These are phyloP conservation scores for Drosophila hamatofila DNA, from an alignment of 2,888 invertebrate genomes.

Conservation along the genomic window DNA sequence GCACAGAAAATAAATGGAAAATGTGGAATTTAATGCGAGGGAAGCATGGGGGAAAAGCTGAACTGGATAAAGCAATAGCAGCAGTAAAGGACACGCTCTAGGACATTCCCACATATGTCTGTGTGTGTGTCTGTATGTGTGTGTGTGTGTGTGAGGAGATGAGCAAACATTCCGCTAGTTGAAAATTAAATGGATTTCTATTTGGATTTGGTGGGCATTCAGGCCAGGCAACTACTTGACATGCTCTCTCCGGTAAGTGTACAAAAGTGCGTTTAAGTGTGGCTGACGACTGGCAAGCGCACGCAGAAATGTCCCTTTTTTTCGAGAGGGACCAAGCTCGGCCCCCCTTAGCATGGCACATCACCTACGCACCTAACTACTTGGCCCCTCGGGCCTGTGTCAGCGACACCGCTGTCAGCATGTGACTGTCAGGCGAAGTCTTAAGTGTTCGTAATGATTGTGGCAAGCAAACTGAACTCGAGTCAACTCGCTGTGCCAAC, in stretches of 20 bases:
- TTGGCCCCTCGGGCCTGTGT: conserved; percentile 28
- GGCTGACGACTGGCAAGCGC: conserved; percentile 40
- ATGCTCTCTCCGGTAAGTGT: conserved; percentile 63
- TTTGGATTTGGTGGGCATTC: conserved; percentile 61
- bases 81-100: conserved; percentile 1
- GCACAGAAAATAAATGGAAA: conserved; percentile 26
- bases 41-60: conserved; percentile 3
- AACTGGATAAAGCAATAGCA: conserved; percentile 3
- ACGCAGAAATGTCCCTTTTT: conserved; percentile 50
- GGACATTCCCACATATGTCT: conserved; percentile 8
- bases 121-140: conserved; percentile 14
- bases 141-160: conserved; percentile 20
- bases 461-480: conserved; percentile 68
- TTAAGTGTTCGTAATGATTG: conserved; percentile 77
- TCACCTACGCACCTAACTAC: conserved; percentile 5
- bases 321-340: conserved; percentile 34
- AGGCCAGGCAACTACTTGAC: conserved; percentile 52
- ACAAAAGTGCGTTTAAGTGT: conserved; percentile 65
- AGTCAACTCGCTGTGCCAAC: conserved; percentile 36
- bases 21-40: conserved; percentile 35
- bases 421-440: conserved; percentile 59
- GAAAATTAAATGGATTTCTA: conserved; percentile 80
- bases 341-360: background rate
- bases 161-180: conserved; percentile 68
- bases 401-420: conserved; percentile 51